Conservation (phyloP, 1,140 invertebrate genomes). For the Teleopsis dalmanni region DNA sequence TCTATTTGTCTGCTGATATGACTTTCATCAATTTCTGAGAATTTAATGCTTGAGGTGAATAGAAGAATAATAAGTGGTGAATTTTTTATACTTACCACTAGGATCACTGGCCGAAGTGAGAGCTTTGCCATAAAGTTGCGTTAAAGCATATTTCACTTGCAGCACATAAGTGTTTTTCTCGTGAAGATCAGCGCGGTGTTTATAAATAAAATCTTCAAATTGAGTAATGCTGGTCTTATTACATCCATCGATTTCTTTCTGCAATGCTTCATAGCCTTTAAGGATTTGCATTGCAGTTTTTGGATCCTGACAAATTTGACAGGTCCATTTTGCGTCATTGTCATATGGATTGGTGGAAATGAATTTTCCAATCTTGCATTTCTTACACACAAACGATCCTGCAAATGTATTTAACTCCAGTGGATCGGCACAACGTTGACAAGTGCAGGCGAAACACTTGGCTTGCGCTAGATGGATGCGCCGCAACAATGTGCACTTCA, state of each 20-base stretch:
- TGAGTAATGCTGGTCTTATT: conserved; percentile 48
- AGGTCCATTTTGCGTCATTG: conserved; percentile 53
- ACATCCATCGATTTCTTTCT: conserved; percentile 52
- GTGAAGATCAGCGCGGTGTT: conserved; percentile 52
- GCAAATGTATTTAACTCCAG: conserved; percentile 57
- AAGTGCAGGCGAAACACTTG: conserved; percentile 61
- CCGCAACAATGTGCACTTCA: conserved; percentile 58
- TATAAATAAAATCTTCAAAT: conserved; percentile 56
- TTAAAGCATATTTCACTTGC: conserved; percentile 58
- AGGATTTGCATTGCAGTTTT: conserved; percentile 51
- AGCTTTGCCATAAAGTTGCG: conserved; percentile 58
- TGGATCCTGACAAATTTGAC: conserved; percentile 52
- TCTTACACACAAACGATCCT: conserved; percentile 54
- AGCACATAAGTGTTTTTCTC: conserved; percentile 57
- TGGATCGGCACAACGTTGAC: conserved; percentile 55
- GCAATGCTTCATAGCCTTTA: conserved; percentile 52
- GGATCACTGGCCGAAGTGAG: no score
- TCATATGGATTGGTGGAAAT: conserved; percentile 54
- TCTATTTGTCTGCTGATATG: conserved; percentile 54
- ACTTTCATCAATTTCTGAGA: conserved; percentile 51
- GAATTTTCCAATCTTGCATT: conserved; percentile 50
- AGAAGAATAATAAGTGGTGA: no score
- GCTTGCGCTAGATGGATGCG: conserved; percentile 51
- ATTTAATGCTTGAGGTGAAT: background rate
- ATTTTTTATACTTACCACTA: conserved; percentile 43